Base-by-base conservation (phyloP, 1,140 invertebrate genomes). In the Caenorhabditis latens region DNA sequence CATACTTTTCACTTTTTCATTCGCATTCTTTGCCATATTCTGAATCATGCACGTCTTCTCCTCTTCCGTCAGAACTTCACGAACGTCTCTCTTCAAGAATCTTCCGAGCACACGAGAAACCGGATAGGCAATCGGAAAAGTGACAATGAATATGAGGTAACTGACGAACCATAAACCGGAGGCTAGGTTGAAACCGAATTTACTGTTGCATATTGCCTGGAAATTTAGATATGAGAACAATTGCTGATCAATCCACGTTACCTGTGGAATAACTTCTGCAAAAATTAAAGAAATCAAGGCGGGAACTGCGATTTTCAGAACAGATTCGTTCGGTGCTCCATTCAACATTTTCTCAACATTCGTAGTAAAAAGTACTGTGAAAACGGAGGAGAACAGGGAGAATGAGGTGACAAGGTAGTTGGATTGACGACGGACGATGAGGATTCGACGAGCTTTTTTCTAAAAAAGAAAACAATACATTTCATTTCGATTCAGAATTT, bases 41-140 rank as follows among this genome's bases (percentile, higher is more conserved):
- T 48, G 55, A 48, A 84, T 58, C 55, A 84, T 43, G 24, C 55
- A 58, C 8, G 40, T 48, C 55, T 61, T 61, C 58, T 84, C 83
- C 55, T 84, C 83, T 21, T 58, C 43, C 16, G 83, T 84, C 16
- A 84, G 16, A 8, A 84, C 55, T 61, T 84, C 55, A 21, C 83
- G 83, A 42, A 84, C 83, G 21, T 84, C 83, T 21, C 58, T 24
- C 16, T 63, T 63, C 40, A 84, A 21, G 21, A 84, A 84, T 58
- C 55, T 19, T 4, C 21, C 55, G 2, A 84, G 19, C 5, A 58
- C 55, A 3, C 43, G 55, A 5, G 83, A 84, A 9, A 48, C 55
- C 83, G 83, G 83, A 43, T 63, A 84, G 24, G 83, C 83, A 46
- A 84, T 13, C 42, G 83, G 83, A 65, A 84, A 61, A 4, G 58